Evolutionary conservation across 2,888 invertebrate species (phyloP), one percentile per base, ranked within the genome.

Genomic region (Eupithecia pulchellata): DNA sequence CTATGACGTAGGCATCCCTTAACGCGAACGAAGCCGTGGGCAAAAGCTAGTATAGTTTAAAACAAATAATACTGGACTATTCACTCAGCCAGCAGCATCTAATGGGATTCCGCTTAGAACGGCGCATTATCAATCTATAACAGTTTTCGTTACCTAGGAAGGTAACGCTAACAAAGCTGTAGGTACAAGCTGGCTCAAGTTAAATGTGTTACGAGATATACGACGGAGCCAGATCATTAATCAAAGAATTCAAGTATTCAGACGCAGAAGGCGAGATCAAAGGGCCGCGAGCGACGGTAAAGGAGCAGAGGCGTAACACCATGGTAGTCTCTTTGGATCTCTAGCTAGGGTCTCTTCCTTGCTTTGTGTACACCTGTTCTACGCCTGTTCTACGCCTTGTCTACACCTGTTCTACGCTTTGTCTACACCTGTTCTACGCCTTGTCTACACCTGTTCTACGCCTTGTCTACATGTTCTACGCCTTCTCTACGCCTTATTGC

Each of bases 121-220:
- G 4, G 13, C 20, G 25, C 25, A 52, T 25, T 13, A 52, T 25
- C 1, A 25, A 52, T 25, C 52, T 25, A 29, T 57, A 17, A 17
- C 32, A n/a, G n/a, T n/a, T n/a, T n/a, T n/a, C n/a, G 30, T 11
- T n/a, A 30, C 58, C n/a, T n/a, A 29, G 29, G 9, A 29, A 61
- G 1, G 52, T 52, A 60, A 34, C 60, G n/a, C 34, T n/a, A 32
- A 60, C 60, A 61, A 61, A 61, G 61, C 34, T 34, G 61, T 25
- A 20, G 25, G 61, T 61, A 32, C 30, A 13, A 13, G 34, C 61
- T 36, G 36, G 61, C n/a, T 81, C 78, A 78, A 79, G 76, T 82
- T 83, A 79, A 83, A 81, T 77, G 81, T 80, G 81, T 81, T 82
- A 80, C 79, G 77, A 81, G 84, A 84, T 84, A 80, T 82, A 84